phyloP scores from a whole-genome alignment of 2,113 vertebrate genomes.

The Ardeotis arabs region DNA sequence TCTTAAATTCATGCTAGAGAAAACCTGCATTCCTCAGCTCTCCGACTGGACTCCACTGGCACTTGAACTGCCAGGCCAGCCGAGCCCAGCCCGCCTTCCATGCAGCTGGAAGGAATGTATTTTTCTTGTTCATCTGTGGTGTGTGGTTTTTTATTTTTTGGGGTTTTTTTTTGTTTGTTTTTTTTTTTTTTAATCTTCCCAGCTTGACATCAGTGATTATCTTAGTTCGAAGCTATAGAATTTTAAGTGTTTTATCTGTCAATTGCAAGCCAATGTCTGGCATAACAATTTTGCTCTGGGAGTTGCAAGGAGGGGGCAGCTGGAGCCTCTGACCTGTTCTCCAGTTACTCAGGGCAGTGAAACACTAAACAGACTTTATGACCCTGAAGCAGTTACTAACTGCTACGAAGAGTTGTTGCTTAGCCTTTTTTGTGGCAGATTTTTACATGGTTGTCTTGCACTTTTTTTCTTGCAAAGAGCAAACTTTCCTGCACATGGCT shows the following conservation, averaged over 20 bases:
- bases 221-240: not conserved
- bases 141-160: too few species aligned
- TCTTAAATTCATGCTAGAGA: not conserved
- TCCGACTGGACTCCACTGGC: not conserved
- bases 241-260: not conserved
- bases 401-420: not conserved
- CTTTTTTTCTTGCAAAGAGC: not conserved
- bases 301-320: rapidly evolving
- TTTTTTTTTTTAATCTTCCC: not conserved
- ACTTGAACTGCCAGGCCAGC: not conserved
- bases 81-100: not conserved
- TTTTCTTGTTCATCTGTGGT: not conserved
- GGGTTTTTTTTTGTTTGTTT: too few species aligned
- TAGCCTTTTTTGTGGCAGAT: not conserved
- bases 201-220: not conserved
- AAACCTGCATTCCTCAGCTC: not conserved
- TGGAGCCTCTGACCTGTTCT: not conserved
- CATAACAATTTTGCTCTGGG: not conserved
- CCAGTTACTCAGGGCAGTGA: not conserved
- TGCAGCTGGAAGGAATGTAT: not conserved
- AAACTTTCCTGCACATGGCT: not conserved
- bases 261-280: not conserved
- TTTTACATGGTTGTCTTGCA: not conserved
- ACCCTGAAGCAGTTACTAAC: not conserved
- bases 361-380: not conserved